phyloP scores from a whole-genome alignment of 2,113 vertebrate genomes.

The Sciurus niger region DNA sequence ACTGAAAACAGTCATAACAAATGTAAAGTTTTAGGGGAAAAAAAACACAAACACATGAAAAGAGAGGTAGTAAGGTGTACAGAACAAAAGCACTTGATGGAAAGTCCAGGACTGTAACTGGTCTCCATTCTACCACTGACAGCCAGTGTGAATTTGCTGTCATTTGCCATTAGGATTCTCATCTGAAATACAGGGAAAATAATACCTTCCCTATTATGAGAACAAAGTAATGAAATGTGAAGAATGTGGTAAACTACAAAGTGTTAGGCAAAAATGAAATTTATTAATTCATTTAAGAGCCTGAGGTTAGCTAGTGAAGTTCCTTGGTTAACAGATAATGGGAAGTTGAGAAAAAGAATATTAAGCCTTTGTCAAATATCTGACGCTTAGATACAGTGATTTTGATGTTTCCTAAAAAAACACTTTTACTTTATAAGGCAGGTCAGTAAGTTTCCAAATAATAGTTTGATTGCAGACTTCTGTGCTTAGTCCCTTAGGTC shows the following conservation, averaged over 20 bases:
- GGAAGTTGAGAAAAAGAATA: not conserved
- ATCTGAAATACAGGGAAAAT: conserved; percentile 49
- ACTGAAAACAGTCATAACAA: conserved; percentile 5
- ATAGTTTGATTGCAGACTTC: conserved; percentile 56
- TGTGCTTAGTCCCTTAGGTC: conserved; percentile 33
- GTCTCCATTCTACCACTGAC: not conserved
- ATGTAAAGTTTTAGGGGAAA: not conserved
- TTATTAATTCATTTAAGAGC: not conserved
- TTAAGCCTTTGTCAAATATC: conserved; percentile 49
- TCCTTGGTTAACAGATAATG: not conserved
- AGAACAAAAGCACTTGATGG: not conserved
- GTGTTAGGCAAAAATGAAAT: conserved; percentile 40
- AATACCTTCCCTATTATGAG: not conserved
- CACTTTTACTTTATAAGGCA: conserved; percentile 33
- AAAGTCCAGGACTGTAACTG: not conserved
- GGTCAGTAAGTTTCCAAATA: conserved; percentile 61
- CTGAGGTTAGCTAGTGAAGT: not conserved
- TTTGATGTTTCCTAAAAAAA: conserved; percentile 65
- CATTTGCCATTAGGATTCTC: not conserved
- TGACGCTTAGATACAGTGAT: not conserved
- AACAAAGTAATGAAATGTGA: conserved; percentile 1
- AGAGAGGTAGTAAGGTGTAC: not conserved
- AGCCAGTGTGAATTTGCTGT: not conserved
- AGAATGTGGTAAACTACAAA: conserved; percentile 27
- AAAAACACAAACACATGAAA: not conserved